Base-by-base conservation (phyloP, 2,797 vertebrate species). In the Ctenochaetus hawaiiensis region DNA sequence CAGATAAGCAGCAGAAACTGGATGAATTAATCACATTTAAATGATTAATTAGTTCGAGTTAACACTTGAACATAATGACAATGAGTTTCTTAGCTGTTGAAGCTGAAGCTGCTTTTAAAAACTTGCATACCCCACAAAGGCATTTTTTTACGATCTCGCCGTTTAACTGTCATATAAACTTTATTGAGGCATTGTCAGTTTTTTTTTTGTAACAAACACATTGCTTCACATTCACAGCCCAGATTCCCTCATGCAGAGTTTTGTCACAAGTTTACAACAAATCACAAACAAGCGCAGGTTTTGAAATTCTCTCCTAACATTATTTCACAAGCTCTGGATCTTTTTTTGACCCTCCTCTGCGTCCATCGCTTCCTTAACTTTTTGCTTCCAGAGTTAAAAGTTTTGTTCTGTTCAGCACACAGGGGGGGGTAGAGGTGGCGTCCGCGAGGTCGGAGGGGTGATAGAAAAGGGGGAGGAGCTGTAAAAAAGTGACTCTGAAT, bases 401-500 rank as follows among this genome's bases (percentile, higher is more conserved):
- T 56, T 48, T 37, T 30, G 58, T 52, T 60, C 47, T 49, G 75
- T 48, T 79, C 65, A 67, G 67, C 51, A n/a, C 4, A 2, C n/a
- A 63, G 66, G 30, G 30, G 30, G 8, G 5, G 59, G 81, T 5
- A 22, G 66, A 34, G 72, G 75, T 72, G 68, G 68, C 72, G 70
- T 77, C 85, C 47, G 47, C 1, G 39, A 63, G 44, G 76, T 59
- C 60, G 56, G 64, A 79, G 71, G 58, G 67, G 53, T 44, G 77
- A 84, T 47, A 47, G 53, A 57, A 54, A 48, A 30, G 65, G 68
- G 81, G 82, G 82, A 78, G 83, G 82, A 68, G 75, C 51, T 14
- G 23, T 20, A 61, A 56, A 68, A 83, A 34, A 34, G 30, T 34
- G 64, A 60, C 57, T 79, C 63, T 68, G 72, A 76, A 75, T 80